Evolutionary conservation across 2,113 vertebrate species (phyloP), one percentile per base, ranked within the genome.

Genomic region (Gopherus flavomarginatus): DNA sequence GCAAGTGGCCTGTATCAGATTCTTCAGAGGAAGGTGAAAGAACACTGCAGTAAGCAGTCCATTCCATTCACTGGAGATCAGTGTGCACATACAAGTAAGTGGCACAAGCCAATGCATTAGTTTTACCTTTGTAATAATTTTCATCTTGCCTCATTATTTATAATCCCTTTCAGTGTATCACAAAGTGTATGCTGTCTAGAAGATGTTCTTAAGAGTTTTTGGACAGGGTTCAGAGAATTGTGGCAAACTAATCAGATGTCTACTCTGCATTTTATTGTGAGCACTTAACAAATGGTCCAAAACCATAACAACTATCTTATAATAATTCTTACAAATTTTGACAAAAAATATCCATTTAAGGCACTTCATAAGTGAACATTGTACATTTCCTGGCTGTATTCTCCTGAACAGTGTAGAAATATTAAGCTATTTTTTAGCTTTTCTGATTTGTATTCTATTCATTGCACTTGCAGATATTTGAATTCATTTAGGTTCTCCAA

Each of bases 261-360:
- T 86, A 72, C 87, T 92, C n/a, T 96, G 38, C 11, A 72, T 94
- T 95, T 95, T 84, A 84, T 77, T 27, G 44, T 86, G 44, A 81
- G 6, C 0, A 0, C 29, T 88, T 93, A 56, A 88, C 72, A 93
- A 88, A 44, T 44, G 10, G 11, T 78, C 93, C 49, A 88, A 47
- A 89, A 95, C 53, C 80, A 35, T 4, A 83, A 83, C 56, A 62
- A 49, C 19, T 49, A 2, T 75, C 57, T 89, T 86, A 7, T 57
- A 81, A 88, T 88, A 86, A 95, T 88, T 12, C 44, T 62, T 78
- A 59, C 2, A 83, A 5, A 1, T 82, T 89, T 85, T 86, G 56
- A 90, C 49, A 86, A 95, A 96, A 69, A 86, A 27, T 1, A 0
- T 62, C 3, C 80, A 1, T 93, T 93, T 87, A 88, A 86, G 72